A percentile compares a stretch with the other conserved stretches of the same genome.
phyloP scores from a whole-genome alignment of 2,113 vertebrate species.

The Callocephalon fimbriatum region DNA sequence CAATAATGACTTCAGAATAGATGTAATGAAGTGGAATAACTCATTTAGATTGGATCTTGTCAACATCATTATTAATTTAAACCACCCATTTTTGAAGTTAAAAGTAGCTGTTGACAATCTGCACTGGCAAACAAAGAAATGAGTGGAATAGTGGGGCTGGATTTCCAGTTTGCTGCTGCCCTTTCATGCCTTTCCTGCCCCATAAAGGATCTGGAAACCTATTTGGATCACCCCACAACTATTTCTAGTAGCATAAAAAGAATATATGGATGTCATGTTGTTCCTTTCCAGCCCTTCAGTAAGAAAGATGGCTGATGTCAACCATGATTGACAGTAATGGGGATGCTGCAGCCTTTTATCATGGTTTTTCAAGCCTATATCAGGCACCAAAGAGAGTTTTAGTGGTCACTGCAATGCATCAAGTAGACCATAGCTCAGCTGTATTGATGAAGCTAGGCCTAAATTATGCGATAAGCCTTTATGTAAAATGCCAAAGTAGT shows the following conservation, averaged over 20 bases:
- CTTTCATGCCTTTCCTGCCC: background rate
- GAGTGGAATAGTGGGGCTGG: background rate
- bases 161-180: background rate
- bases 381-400: background rate
- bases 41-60: slow-evolving; percentile 11
- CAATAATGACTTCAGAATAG: background rate
- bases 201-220: background rate
- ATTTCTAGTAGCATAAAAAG: background rate
- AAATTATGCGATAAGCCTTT: background rate
- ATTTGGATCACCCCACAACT: background rate
- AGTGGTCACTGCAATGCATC: background rate
- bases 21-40: slow-evolving; percentile 44
- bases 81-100: background rate
- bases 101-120: background rate
- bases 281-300: background rate
- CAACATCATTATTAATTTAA: slow-evolving; percentile 30
- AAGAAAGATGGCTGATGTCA: background rate
- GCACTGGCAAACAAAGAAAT: background rate
- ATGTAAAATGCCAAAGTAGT: background rate
- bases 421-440: background rate
- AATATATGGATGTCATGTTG: background rate
- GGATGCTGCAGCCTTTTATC: background rate
- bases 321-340: background rate
- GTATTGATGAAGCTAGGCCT: background rate
- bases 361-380: background rate